phyloP scores from a whole-genome alignment of 2,888 invertebrate genomes.

The Meandrusa payeni region DNA sequence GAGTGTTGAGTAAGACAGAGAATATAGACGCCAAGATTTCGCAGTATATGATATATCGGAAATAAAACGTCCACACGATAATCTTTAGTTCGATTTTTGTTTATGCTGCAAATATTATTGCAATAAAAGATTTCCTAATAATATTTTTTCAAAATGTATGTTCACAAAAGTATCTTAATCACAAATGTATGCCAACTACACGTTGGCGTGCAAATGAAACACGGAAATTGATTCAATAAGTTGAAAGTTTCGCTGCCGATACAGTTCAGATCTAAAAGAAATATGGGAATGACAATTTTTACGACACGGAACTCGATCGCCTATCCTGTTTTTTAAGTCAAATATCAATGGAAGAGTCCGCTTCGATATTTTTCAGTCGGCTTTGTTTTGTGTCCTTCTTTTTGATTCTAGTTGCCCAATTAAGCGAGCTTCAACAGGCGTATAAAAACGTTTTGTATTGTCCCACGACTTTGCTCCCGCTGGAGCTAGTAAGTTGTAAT shows the following conservation, averaged over 20 bases:
- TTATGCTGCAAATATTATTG: too few species aligned
- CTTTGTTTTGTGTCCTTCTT: conserved; percentile 13
- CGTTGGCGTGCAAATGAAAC: conserved; percentile 6
- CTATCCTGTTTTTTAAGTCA: conserved; percentile 10
- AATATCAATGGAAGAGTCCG: conserved; percentile 13
- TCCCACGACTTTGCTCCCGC: not conserved
- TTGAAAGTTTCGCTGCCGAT: conserved; percentile 6
- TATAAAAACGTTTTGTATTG: conserved; percentile 12
- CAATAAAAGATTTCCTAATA: too few species aligned
- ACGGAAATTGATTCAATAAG: conserved; percentile 7
- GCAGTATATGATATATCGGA: too few species aligned
- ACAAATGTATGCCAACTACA: too few species aligned
- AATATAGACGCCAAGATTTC: too few species aligned
- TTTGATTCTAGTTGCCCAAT: conserved; percentile 23
- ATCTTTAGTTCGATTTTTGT: too few species aligned
- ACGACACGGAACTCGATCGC: conserved; percentile 19
- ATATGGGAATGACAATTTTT: conserved; percentile 12
- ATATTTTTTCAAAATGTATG: too few species aligned
- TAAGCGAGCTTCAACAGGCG: conserved; percentile 20
- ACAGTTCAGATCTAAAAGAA: conserved; percentile 1
- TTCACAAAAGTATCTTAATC: too few species aligned
- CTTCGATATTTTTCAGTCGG: conserved; percentile 7
- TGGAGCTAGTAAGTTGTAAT: conserved; percentile 7
- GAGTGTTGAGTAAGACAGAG: too few species aligned
- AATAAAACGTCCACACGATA: too few species aligned